Base-by-base conservation (phyloP, 2,888 invertebrate species). In the Venusia cambrica region DNA sequence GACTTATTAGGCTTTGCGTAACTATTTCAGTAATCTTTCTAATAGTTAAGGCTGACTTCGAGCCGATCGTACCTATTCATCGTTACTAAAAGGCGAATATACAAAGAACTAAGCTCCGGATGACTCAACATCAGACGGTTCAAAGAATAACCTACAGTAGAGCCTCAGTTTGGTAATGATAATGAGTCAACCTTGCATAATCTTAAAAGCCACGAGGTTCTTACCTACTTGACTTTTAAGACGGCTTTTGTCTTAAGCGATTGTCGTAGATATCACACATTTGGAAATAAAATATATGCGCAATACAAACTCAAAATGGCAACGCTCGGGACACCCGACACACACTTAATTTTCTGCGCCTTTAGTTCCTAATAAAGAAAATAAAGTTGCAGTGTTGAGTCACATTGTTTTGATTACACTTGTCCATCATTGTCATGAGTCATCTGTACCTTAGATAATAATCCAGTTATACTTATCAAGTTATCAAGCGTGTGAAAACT, bases 131-230 rank as follows among this genome's bases (percentile, higher is more conserved):
- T 34, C 25, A 24, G 40, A 33, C 19, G 31, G 41, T 29, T 43
- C 43, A 45, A 48, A 48, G 45, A 42, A 31, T 44, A 38, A 45
- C 39, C 35, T 38, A 45, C 43, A 39, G 41, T 48, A 36, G 48
- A 48, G 42, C 45, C 45, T 47, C 41, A 39, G 32, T 40, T 51
- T 41, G 48, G 48, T 68, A 67, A 69, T 41, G 48, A 45, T 68
- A 67, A 69, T 73, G 64, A 75, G 51, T 74, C 73, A 71, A 48
- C 44, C 41, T 73, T 73, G 63, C 62, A 55, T 68, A 74, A 74
- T 52, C 21, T 42, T 33, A 43, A 58, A 50, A 55, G 59, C 51
- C 59, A 62, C 62, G 57, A 62, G 47, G 47, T 45, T 47, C 29
- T 11, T 22, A 6, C 11, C 46, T 17, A 5, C 26, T 52, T 49